These are phyloP conservation scores for Rhabdomys dilectus DNA, from an alignment of 2,113 vertebrate genomes.

Conservation along the genomic window DNA sequence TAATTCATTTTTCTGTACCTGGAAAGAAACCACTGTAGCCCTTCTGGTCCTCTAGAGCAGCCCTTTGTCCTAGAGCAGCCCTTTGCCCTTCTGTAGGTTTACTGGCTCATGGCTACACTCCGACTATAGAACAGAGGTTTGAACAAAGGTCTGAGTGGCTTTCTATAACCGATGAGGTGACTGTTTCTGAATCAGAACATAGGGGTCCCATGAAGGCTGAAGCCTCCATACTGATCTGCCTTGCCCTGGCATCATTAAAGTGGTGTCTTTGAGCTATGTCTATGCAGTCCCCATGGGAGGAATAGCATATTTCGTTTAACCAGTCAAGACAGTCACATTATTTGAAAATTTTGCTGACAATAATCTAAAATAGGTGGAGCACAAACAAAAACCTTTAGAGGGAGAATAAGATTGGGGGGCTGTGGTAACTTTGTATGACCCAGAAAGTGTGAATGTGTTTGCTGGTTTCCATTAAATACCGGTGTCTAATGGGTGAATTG, in stretches of 20 bases:
- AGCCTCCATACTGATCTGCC: neutral
- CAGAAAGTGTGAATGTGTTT: neutral
- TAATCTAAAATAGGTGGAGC: neutral
- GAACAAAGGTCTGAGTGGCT: neutral
- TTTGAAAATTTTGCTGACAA: neutral
- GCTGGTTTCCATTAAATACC: neutral
- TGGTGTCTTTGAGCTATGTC: neutral
- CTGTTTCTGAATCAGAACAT: neutral
- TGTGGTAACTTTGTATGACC: neutral
- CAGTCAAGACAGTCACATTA: neutral
- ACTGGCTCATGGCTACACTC: neutral
- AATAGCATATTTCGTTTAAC: neutral
- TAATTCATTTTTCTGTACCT: neutral
- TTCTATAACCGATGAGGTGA: neutral
- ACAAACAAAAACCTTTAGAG: neutral
- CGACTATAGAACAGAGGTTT: neutral
- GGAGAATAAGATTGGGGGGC: neutral
- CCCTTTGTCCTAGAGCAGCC: neutral
- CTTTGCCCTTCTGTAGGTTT: neutral
- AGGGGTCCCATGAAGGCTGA: neutral
- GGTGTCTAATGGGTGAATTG: neutral
- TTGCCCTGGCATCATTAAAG: neutral
- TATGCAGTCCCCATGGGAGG: neutral
- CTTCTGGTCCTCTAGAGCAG: neutral
- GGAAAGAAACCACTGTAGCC: neutral